phyloP scores from a whole-genome alignment of 2,888 invertebrate species.

The Diaphora mendica region DNA sequence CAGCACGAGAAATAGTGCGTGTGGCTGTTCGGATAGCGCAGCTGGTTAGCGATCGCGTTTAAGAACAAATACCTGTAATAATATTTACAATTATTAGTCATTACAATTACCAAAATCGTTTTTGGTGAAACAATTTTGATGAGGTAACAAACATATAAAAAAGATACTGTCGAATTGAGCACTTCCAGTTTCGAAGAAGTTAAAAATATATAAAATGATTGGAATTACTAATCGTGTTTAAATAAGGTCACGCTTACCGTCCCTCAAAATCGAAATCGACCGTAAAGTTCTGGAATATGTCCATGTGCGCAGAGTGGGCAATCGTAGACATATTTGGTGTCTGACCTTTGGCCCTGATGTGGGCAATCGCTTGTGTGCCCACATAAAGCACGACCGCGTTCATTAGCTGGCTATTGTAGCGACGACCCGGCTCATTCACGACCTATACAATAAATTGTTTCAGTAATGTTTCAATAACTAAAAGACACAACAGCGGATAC shows the following conservation, averaged over 20 bases:
- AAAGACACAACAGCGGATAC: too few relatives aligned
- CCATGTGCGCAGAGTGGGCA: slow-evolving; percentile 99
- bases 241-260: slow-evolving; percentile 65
- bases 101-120: neutral
- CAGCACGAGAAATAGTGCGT: slow-evolving; percentile 99
- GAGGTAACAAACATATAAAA: too few relatives aligned
- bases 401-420: slow-evolving; percentile 98
- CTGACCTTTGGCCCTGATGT: slow-evolving; percentile 95
- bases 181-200: too few relatives aligned
- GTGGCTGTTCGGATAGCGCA: slow-evolving; percentile 99
- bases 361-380: slow-evolving; percentile 97
- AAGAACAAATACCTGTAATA: slow-evolving; percentile 94
- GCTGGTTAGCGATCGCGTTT: slow-evolving; percentile 99
- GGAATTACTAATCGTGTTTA: neutral
- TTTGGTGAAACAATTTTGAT: too few relatives aligned
- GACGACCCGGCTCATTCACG: slow-evolving; percentile 94
- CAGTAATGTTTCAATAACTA: neutral
- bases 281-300: slow-evolving; percentile 99
- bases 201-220: neutral
- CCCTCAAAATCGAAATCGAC: slow-evolving; percentile 99
- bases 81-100: neutral
- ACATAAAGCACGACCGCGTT: slow-evolving; percentile 99
- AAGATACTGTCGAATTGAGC: too few relatives aligned
- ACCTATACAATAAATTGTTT: slow-evolving; percentile 69
- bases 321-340: slow-evolving; percentile 99